A percentile compares a stretch with the other conserved stretches of the same genome.
Evolutionary conservation across 2,797 vertebrate genomes (phyloP).

Genomic region (Hafferia zeledoni): DNA sequence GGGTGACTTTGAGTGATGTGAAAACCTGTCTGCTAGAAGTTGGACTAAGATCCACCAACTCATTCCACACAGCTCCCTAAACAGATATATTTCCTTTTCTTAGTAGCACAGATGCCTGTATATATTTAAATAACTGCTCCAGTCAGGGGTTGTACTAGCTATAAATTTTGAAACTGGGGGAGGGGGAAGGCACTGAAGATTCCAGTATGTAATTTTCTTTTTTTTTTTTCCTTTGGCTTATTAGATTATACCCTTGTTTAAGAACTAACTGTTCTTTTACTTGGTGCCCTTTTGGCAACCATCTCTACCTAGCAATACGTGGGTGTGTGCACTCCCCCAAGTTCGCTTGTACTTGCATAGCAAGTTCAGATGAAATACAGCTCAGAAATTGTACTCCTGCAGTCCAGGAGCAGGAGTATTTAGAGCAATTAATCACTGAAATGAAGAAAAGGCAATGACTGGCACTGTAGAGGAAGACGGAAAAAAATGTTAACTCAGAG

Average conservation of each 20-base stretch:
- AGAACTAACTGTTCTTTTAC: slow-evolving; percentile 73
- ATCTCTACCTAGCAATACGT: slow-evolving; percentile 68
- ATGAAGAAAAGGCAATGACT: slow-evolving; percentile 73
- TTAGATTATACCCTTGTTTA: slow-evolving; percentile 72
- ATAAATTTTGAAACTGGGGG: slow-evolving; percentile 29
- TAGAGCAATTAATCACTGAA: slow-evolving; percentile 79
- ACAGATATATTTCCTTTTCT: slow-evolving; percentile 61
- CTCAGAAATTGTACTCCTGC: slow-evolving; percentile 43
- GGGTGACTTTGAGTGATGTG: slow-evolving; percentile 37
- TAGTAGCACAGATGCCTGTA: slow-evolving; percentile 66
- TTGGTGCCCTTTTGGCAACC: slow-evolving; percentile 69
- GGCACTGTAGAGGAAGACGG: slow-evolving; percentile 59
- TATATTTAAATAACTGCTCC: slow-evolving; percentile 50
- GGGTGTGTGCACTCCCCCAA: slow-evolving; percentile 67
- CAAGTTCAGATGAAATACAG: slow-evolving; percentile 64
- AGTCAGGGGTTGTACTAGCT: slow-evolving; percentile 55
- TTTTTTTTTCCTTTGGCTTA: slow-evolving; percentile 52
- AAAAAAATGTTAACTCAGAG: slow-evolving; percentile 61
- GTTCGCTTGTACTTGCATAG: slow-evolving; percentile 46
- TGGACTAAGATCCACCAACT: slow-evolving; percentile 60
- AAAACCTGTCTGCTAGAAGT: slow-evolving; percentile 60
- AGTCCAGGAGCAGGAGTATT: slow-evolving; percentile 69
- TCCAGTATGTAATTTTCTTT: slow-evolving; percentile 57
- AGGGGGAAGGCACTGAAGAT: slow-evolving; percentile 42
- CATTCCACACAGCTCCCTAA: slow-evolving; percentile 58